Base-by-base conservation (phyloP, 2,113 vertebrate genomes). In the Leucoraja erinaceus region DNA sequence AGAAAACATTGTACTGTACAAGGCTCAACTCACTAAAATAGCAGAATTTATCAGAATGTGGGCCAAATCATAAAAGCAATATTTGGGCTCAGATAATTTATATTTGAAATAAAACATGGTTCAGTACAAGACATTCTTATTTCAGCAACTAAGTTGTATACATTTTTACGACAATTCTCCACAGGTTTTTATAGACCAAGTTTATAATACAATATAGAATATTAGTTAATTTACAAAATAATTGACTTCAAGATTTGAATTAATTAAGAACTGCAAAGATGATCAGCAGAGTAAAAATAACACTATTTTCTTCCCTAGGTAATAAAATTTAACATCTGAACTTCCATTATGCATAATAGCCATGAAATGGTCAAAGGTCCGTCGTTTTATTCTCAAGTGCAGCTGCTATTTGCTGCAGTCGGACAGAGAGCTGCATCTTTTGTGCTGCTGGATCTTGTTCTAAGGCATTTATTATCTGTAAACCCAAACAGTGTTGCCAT, bases 341-440 rank as follows among this genome's bases (percentile, higher is more conserved):
- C 90, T 91, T 91, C 68, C 90, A 91, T 74, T 72, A 91, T 54
- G 59, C 93, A 90, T 93, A 94, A 14, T 90, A 93, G 93, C 68
- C 88, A 28, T 79, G 88, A 16, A 68, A 94, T 83, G 96, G 96
- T 98, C 97, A 99, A 96, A 99, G 98, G 96, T 98, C 98, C 66
- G 98, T 99, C 96, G 99, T 98, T 97, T 99, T 99, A 97, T 99
- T 98, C 96, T 99, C 98, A 94, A 99, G 96, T 0, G 98, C 97
- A 63, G 99, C 98, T 5, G 98, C 98, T 92, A 99, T 98, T 96
- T 99, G 98, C 96, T 99, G 98, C 94, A 99, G 97, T 95, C 98
- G 97, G 95, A 98, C 96, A 95, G 98, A 97, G 95, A 99, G 97
- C 96, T 99, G 98, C 97, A 99, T 99, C 96, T 98, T 99, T 96